Evolutionary conservation across 2,113 vertebrate genomes (phyloP).

Genomic region (Myodes glareolus): DNA sequence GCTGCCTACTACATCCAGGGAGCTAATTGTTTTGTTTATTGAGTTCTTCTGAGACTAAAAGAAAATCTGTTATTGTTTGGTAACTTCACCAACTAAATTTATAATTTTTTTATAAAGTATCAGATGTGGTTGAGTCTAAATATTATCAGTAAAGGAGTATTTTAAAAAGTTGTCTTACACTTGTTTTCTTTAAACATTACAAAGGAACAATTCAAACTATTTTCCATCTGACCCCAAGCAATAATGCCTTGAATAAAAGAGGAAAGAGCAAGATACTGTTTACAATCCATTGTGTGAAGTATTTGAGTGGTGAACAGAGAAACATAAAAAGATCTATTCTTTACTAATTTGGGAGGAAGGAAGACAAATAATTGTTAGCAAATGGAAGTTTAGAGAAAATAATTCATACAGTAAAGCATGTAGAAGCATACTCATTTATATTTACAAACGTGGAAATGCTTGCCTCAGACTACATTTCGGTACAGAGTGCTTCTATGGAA

Average conservation of each 20-base stretch:
- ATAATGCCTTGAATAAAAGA: constrained; percentile 40
- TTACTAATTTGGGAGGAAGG: constrained; percentile 39
- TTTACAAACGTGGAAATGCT: too few relatives aligned
- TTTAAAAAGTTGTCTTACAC: not conserved
- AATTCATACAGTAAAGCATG: too few relatives aligned
- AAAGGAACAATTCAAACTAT: not conserved
- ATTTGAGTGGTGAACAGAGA: not conserved
- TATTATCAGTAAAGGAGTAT: constrained; percentile 14
- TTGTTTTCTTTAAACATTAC: not conserved
- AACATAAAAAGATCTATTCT: not conserved
- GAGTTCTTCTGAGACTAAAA: not conserved
- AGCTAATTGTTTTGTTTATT: not conserved
- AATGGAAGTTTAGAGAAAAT: constrained; percentile 28
- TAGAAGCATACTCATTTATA: too few relatives aligned
- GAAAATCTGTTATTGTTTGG: constrained; percentile 13
- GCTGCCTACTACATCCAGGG: not conserved
- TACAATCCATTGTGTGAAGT: not conserved
- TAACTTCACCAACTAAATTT: not conserved
- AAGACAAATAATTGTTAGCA: not conserved
- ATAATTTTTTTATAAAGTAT: not conserved
- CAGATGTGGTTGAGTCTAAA: not conserved
- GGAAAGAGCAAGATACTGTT: constrained; percentile 14
- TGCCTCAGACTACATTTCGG: not conserved
- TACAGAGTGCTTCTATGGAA: not conserved
- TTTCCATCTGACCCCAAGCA: not conserved